Evolutionary conservation across 2,797 vertebrate genomes (phyloP).

Genomic region (Pempheris klunzingeri): DNA sequence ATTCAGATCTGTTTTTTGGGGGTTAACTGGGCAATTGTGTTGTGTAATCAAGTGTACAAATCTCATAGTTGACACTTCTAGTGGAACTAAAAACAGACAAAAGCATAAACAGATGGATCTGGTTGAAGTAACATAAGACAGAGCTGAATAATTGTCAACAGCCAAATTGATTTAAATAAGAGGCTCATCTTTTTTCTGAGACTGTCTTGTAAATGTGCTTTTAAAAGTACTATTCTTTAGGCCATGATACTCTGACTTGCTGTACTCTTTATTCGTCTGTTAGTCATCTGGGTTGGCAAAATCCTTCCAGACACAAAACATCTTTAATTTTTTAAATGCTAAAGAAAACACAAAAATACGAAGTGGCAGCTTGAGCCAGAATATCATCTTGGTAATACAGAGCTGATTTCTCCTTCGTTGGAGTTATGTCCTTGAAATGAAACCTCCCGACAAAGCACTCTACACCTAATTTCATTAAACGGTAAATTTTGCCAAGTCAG

Average conservation of each 20-base stretch:
- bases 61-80: background rate
- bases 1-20: background rate
- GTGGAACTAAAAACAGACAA: background rate
- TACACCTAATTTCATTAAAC: constrained; percentile 79
- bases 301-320: background rate
- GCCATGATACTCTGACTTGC: background rate
- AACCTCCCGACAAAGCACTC: constrained; percentile 60
- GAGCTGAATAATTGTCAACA: background rate
- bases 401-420: constrained; percentile 44
- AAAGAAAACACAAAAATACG: constrained; percentile 20
- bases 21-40: constrained; percentile 4
- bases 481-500: constrained; percentile 77
- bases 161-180: background rate
- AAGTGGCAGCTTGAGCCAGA: background rate
- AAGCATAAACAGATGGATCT: background rate
- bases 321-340: constrained; percentile 10
- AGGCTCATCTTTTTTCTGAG: background rate
- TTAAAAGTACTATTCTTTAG: background rate
- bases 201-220: background rate
- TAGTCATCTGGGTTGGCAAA: constrained; percentile 17
- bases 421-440: constrained; percentile 75
- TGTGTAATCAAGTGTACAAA: background rate
- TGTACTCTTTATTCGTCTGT: background rate
- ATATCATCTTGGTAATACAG: constrained; percentile 20
- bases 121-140: background rate